These are phyloP conservation scores for Mesocricetus auratus DNA, from an alignment of 2,113 vertebrate species.

Conservation along the genomic window DNA sequence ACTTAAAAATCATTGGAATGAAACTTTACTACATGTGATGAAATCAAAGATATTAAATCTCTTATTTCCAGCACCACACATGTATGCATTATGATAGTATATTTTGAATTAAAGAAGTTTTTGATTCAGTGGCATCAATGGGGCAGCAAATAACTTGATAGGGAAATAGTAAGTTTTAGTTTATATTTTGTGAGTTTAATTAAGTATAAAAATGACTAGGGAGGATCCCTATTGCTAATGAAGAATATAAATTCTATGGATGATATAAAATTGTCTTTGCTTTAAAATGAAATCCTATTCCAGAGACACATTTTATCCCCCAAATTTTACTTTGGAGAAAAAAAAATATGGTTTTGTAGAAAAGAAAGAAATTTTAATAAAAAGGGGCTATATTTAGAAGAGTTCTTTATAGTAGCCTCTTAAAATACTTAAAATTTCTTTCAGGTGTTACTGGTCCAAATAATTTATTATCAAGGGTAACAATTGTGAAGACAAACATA, in stretches of 20 bases:
- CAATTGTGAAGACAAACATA: constrained; percentile 61
- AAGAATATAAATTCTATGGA: neutral
- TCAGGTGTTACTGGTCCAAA: constrained; percentile 73
- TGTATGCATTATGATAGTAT: neutral
- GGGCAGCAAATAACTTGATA: neutral
- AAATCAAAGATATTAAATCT: neutral
- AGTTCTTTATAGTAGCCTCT: constrained; percentile 78
- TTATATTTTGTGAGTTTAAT: neutral
- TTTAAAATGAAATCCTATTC: neutral
- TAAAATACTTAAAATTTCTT: neutral
- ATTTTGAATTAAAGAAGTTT: neutral
- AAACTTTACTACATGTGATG: neutral
- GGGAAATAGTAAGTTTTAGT: neutral
- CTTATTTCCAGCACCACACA: neutral
- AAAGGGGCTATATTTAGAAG: constrained; percentile 76
- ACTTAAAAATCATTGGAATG: neutral
- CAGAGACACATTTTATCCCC: neutral
- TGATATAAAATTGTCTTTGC: constrained; percentile 43
- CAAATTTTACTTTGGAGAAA: neutral
- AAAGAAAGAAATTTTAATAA: constrained; percentile 83
- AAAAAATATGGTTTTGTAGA: neutral
- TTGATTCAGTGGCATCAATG: neutral
- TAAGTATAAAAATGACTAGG: neutral
- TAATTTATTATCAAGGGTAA: constrained; percentile 80
- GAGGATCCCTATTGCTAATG: neutral